Percentiles rank a stretch among this genome's conserved stretches.
Conservation (phyloP, 1,140 invertebrate species). For the Drosophila malerkotliana region DNA sequence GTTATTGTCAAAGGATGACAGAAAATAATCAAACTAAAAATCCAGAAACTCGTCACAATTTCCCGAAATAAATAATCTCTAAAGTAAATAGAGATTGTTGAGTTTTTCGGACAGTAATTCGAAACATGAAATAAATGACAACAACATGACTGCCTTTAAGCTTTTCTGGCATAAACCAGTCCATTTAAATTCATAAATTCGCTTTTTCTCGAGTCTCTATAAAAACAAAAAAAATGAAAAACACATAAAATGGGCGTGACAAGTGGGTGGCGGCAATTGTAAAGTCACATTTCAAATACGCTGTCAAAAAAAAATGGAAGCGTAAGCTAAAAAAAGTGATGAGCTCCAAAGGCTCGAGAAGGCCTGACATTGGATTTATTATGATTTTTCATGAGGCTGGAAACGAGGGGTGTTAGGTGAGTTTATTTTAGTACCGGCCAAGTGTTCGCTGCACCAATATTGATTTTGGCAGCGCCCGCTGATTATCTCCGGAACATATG, state of each 20-base stretch:
- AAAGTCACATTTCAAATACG: constrained; percentile 13
- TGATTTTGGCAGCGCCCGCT: constrained; percentile 39
- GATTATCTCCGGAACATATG: constrained; percentile 25
- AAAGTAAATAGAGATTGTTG: not conserved
- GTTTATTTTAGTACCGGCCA: not conserved
- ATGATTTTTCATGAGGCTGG: constrained; percentile 37
- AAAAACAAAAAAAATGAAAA: not conserved
- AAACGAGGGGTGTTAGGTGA: constrained; percentile 3
- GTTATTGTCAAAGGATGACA: not conserved
- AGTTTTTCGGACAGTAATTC: not conserved
- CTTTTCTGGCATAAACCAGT: not conserved
- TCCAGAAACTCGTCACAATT: not conserved
- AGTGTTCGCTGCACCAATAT: constrained; percentile 28
- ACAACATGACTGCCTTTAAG: not conserved
- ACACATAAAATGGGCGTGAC: constrained; percentile 3
- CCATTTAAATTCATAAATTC: constrained; percentile 14
- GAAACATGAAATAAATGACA: not conserved
- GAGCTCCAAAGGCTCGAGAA: constrained; percentile 2
- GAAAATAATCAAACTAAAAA: constrained; percentile 5
- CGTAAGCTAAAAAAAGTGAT: not conserved
- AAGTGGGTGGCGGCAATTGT: constrained; percentile 22
- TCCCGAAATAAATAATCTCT: not conserved
- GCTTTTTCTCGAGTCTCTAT: not conserved
- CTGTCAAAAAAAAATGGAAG: constrained; percentile 18
- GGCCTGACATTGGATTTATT: constrained; percentile 29